Percentiles rank a stretch among this genome's conserved stretches.
Conservation (phyloP, 2,113 vertebrate genomes). For the Gasterosteus aculeatus region DNA sequence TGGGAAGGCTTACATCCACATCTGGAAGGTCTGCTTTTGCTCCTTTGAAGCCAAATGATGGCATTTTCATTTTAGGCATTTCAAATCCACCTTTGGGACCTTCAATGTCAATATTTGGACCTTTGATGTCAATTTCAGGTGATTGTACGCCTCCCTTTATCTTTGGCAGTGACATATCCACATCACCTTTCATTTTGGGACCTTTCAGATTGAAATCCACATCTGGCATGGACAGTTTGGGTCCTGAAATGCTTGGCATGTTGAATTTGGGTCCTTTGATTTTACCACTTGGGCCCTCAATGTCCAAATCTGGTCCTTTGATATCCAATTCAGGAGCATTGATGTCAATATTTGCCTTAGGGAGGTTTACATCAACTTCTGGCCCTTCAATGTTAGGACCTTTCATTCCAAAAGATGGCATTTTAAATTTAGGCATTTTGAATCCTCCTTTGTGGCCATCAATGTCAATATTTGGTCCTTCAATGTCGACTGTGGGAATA, state of each 20-base stretch:
- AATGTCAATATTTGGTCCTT: background rate
- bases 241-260: background rate
- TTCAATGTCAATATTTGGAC: conserved; percentile 10
- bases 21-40: no score
- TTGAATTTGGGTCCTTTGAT: background rate
- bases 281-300: background rate
- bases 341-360: background rate
- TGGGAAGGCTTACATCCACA: no score
- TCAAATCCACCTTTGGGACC: background rate
- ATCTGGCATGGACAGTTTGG: background rate
- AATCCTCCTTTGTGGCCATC: conserved; percentile 26
- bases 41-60: no score
- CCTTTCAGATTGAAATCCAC: background rate
- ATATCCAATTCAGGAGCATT: background rate
- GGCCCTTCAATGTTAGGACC: conserved; percentile 13
- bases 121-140: background rate
- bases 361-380: background rate
- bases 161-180: no score
- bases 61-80: no score
- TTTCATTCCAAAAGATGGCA: conserved; percentile 50
- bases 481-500: conserved; percentile 10
- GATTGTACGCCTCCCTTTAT: no score
- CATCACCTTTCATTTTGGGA: no score
- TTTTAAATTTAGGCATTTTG: conserved; percentile 60
- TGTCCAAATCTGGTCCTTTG: background rate